Base-by-base conservation (phyloP, 2,797 vertebrate species). In the Helostoma temminkii region DNA sequence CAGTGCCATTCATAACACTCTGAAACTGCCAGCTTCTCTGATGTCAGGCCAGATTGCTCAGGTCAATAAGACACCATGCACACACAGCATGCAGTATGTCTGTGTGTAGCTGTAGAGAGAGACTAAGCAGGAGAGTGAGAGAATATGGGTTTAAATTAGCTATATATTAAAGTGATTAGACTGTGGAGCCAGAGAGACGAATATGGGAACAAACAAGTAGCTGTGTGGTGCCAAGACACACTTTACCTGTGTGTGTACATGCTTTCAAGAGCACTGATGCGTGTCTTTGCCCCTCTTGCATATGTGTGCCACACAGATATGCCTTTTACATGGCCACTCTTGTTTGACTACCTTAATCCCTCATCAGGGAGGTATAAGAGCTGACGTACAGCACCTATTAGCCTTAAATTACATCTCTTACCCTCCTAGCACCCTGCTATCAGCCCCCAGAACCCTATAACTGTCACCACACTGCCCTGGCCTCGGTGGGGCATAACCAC, bases 321-420 rank as follows among this genome's bases (percentile, higher is more conserved):
- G 62, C 87, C 88, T 89, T 92, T 87, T 91, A 37, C 34, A 10
- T 7, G 34, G 65, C 41, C 71, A 60, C 66, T 77, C 78, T 61
- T 39, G 41, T 79, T 74, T 66, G 52, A 66, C 71, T 61, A 74
- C 72, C 66, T 69, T 88, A 88, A 90, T 82, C 77, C 86, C 81
- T 89, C 92, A 89, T 89, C 88, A 74, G 88, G 88, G 88, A 90
- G 84, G 80, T 82, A 76, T 88, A 88, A 82, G 75, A 83, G 71
- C 70, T 76, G 80, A 88, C 55, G 41, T 85, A 75, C 74, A 71
- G 83, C 82, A 82, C 76, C 78, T 80, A 85, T 89, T 87, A 88
- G 76, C 88, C 81, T 86, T 87, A 88, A 92, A 90, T 92, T 87
- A 89, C 74, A 75, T 65, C 85, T 58, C 65, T 77, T 45, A 25